phyloP scores from a whole-genome alignment of 1,140 invertebrate genomes.

The Lepidotrigona ventralis region DNA sequence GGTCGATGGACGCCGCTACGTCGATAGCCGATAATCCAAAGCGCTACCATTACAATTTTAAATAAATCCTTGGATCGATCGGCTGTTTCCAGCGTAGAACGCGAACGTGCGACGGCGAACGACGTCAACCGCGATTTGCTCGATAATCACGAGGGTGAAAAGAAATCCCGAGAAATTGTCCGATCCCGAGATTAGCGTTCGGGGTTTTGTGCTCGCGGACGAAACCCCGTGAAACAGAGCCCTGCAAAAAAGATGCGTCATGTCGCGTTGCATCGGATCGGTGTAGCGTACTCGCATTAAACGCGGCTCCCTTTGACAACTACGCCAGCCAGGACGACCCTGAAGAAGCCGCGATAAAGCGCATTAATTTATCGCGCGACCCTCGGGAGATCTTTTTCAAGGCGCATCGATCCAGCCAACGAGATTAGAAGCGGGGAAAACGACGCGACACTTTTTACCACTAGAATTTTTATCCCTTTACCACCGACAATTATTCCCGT shows the following conservation, averaged over 20 bases:
- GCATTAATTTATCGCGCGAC: conserved; percentile 74
- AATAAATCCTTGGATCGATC: background rate
- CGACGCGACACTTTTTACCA: conserved; percentile 58
- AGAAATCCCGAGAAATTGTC: background rate
- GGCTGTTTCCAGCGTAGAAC: background rate
- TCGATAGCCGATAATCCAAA: conserved; percentile 34
- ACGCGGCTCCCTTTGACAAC: conserved; percentile 71
- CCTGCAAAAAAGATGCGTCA: conserved; percentile 29
- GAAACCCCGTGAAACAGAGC: background rate
- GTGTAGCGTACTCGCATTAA: conserved; percentile 58
- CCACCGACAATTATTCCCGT: background rate
- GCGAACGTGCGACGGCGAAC: background rate
- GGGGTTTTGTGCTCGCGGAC: background rate
- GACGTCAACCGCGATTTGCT: background rate
- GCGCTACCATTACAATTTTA: background rate
- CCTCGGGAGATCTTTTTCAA: conserved; percentile 65
- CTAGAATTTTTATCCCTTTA: conserved; percentile 7
- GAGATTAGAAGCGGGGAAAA: conserved; percentile 64
- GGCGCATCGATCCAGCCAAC: conserved; percentile 67
- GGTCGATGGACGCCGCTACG: conserved; percentile 1
- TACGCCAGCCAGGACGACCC: conserved; percentile 55
- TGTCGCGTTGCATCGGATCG: background rate
- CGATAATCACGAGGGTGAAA: background rate
- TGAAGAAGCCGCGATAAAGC: conserved; percentile 74
- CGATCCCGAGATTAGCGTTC: background rate